phyloP scores from a whole-genome alignment of 1,140 invertebrate species.

The Leptopilina boulardi region DNA sequence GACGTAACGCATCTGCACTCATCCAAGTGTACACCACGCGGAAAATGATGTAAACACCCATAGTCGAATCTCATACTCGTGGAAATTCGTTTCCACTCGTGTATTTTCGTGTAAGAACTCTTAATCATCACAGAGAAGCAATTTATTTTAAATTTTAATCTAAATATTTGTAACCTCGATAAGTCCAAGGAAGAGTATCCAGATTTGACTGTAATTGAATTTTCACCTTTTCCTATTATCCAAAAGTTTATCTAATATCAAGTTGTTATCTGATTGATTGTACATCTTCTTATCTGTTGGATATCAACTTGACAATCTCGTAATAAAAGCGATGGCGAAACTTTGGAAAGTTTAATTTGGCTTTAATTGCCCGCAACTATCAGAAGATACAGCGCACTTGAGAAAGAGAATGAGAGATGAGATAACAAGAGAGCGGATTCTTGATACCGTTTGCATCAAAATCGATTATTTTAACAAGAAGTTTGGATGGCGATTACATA shows the following conservation, averaged over 20 bases:
- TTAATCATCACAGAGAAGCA: not conserved
- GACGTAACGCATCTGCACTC: conserved; percentile 23
- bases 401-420: no score
- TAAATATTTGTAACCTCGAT: no score
- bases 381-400: not conserved
- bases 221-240: no score
- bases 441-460: not conserved
- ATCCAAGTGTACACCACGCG: not conserved
- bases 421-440: not conserved
- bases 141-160: no score
- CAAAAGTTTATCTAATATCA: not conserved
- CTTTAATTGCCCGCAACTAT: not conserved
- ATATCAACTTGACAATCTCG: not conserved
- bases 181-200: no score
- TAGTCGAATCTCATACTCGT: not conserved
- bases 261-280: not conserved
- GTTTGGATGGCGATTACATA: not conserved
- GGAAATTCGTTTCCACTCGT: not conserved
- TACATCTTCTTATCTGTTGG: not conserved
- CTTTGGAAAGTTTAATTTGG: not conserved
- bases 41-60: conserved; percentile 16
- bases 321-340: not conserved
- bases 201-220: no score
- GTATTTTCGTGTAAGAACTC: no score
- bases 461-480: conserved; percentile 19